A percentile compares a stretch with the other conserved stretches of the same genome.
phyloP scores from a whole-genome alignment of 92 coral and sea anemone species.

The Phenganax marumi region DNA sequence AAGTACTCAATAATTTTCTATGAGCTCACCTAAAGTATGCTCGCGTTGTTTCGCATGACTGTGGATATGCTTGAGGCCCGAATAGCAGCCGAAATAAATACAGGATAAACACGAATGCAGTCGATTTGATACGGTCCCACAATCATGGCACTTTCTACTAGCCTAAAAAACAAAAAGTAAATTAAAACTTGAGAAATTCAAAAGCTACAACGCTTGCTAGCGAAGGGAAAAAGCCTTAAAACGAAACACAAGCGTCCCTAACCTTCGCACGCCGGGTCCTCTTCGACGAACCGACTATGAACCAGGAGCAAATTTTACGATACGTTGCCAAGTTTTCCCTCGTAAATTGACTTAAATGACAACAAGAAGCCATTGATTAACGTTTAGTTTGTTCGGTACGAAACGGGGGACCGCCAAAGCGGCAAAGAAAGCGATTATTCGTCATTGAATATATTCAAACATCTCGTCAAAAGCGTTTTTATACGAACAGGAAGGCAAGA shows the following conservation, averaged over 20 bases:
- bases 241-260: conserved; percentile 34
- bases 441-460: neutral
- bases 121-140: conserved; percentile 90
- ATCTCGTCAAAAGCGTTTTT: neutral
- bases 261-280: conserved; percentile 98
- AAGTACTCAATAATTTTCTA: neutral
- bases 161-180: conserved; percentile 60
- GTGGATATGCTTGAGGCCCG: conserved; percentile 95
- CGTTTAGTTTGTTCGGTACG: neutral
- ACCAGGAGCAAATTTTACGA: conserved; percentile 87
- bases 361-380: conserved; percentile 32
- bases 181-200: conserved; percentile 23
- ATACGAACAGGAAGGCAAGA: conserved; percentile 33
- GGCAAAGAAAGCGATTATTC: conserved; percentile 7
- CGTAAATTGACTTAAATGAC: conserved; percentile 32
- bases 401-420: conserved; percentile 34
- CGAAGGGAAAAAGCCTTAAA: neutral
- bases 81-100: conserved; percentile 96
- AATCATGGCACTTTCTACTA: conserved; percentile 80
- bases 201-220: neutral
- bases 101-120: conserved; percentile 91
- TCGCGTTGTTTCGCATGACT: conserved; percentile 84
- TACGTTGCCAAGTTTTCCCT: conserved; percentile 69
- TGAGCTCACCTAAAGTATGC: conserved; percentile 77
- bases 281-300: conserved; percentile 78